These are phyloP conservation scores for Dissostichus mawsoni DNA, from an alignment of 2,113 vertebrate genomes.

Conservation along the genomic window DNA sequence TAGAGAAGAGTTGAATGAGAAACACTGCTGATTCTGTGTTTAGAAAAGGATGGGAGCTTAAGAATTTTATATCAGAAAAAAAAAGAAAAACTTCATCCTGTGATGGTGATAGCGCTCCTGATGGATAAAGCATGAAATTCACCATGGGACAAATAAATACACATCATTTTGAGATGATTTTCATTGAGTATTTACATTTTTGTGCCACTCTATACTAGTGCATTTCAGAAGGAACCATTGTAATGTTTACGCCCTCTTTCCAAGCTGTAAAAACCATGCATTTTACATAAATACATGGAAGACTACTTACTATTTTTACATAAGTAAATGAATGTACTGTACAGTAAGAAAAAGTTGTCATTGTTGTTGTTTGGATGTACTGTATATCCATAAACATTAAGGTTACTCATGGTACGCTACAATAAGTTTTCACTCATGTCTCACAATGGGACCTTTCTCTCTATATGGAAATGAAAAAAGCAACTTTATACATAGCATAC, in stretches of 20 bases:
- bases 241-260: not conserved
- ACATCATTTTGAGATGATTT: not conserved
- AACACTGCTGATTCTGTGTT: not conserved
- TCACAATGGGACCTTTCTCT: constrained; percentile 39
- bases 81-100: not conserved
- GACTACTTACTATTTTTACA: too few relatives aligned
- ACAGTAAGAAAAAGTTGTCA: too few relatives aligned
- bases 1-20: not conserved
- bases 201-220: not conserved
- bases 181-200: not conserved
- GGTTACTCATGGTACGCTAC: too few relatives aligned
- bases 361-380: not conserved
- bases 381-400: not conserved
- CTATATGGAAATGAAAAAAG: constrained; percentile 31
- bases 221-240: too few relatives aligned
- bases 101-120: not conserved
- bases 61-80: not conserved
- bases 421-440: not conserved
- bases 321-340: too few relatives aligned
- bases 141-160: not conserved
- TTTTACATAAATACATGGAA: too few relatives aligned
- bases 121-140: not conserved
- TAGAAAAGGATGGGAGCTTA: not conserved
- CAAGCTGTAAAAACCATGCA: not conserved
- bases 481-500: constrained; percentile 9